Evolutionary conservation across 2,113 vertebrate genomes (phyloP).

Genomic region (Boleophthalmus pectinirostris): DNA sequence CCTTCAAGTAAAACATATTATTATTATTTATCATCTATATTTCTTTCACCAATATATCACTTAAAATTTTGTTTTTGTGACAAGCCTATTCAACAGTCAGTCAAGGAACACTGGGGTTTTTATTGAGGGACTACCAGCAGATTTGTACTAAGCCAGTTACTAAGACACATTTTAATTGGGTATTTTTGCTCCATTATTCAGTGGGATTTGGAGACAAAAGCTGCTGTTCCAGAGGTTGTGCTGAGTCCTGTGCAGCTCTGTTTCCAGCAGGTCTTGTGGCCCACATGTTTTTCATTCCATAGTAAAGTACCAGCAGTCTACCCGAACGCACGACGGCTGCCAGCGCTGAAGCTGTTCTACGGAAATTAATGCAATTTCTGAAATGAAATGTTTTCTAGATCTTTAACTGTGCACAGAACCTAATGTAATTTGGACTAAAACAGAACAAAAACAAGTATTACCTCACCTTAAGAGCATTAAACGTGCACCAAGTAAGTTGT

Average conservation of each 20-base stretch:
- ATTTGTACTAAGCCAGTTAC: neutral
- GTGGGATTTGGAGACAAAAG: neutral
- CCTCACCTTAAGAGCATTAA: too few relatives aligned
- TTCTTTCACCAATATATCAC: too few relatives aligned
- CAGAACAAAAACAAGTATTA: too few relatives aligned
- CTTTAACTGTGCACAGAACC: too few relatives aligned
- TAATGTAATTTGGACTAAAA: too few relatives aligned
- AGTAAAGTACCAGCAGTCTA: conserved; percentile 56
- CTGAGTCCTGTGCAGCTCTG: conserved; percentile 22
- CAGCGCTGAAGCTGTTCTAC: conserved; percentile 35
- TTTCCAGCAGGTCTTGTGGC: conserved; percentile 51
- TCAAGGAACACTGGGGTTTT: neutral
- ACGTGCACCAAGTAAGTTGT: too few relatives aligned
- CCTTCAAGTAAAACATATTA: too few relatives aligned
- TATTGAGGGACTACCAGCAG: neutral
- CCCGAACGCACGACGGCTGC: conserved; percentile 42
- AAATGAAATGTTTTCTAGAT: too few relatives aligned
- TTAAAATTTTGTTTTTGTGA: too few relatives aligned
- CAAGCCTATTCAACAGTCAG: neutral
- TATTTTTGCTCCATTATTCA: neutral
- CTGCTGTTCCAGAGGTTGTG: conserved; percentile 20
- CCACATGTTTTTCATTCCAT: conserved; percentile 69
- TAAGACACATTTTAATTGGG: neutral
- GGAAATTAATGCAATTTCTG: too few relatives aligned
- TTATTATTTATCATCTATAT: too few relatives aligned